Evolutionary conservation across 1,140 invertebrate genomes (phyloP).

Genomic region (Diabrotica undecimpunctata): DNA sequence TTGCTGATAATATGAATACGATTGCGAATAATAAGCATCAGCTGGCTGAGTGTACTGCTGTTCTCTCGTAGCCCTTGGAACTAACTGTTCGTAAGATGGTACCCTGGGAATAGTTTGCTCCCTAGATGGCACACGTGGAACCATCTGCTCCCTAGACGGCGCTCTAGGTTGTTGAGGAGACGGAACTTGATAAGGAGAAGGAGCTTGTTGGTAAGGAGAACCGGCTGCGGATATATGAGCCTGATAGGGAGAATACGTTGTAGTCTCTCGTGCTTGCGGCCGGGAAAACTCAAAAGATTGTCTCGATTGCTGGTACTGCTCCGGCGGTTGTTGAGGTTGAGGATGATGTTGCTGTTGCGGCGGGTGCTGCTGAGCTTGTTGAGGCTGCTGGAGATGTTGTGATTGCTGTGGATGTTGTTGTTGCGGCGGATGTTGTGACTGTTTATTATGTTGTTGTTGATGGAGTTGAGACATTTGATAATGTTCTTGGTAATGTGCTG

Average conservation of each 20-base stretch:
- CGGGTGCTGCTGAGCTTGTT: slow-evolving; percentile 6
- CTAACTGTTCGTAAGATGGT: slow-evolving; percentile 9
- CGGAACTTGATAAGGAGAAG: slow-evolving; percentile 32
- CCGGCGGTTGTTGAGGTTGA: slow-evolving; percentile 28
- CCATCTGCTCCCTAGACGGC: slow-evolving; percentile 28
- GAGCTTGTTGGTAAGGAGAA: slow-evolving; percentile 21
- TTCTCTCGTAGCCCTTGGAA: slow-evolving; percentile 8
- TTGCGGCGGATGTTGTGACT: slow-evolving; percentile 5
- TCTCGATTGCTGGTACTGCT: slow-evolving; percentile 24
- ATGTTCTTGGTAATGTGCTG: slow-evolving; percentile 16
- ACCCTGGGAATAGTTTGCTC: slow-evolving; percentile 17
- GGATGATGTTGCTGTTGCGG: slow-evolving; percentile 26
- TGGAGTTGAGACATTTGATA: slow-evolving; percentile 8
- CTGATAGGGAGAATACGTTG: slow-evolving; percentile 35
- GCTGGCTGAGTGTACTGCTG: slow-evolving; percentile 43
- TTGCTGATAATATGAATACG: slow-evolving; percentile 24
- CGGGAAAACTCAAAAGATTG: slow-evolving; percentile 33
- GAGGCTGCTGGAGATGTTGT: background rate
- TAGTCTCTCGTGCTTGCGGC: slow-evolving; percentile 35
- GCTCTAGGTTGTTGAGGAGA: slow-evolving; percentile 33
- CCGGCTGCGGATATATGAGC: slow-evolving; percentile 27
- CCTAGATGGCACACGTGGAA: slow-evolving; percentile 11
- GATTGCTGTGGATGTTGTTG: slow-evolving; percentile 5
- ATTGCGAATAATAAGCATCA: slow-evolving; percentile 35
- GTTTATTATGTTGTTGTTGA: slow-evolving; percentile 1